Evolutionary conservation across 2,888 invertebrate genomes (phyloP).

Genomic region (Hyppa rectilinea): DNA sequence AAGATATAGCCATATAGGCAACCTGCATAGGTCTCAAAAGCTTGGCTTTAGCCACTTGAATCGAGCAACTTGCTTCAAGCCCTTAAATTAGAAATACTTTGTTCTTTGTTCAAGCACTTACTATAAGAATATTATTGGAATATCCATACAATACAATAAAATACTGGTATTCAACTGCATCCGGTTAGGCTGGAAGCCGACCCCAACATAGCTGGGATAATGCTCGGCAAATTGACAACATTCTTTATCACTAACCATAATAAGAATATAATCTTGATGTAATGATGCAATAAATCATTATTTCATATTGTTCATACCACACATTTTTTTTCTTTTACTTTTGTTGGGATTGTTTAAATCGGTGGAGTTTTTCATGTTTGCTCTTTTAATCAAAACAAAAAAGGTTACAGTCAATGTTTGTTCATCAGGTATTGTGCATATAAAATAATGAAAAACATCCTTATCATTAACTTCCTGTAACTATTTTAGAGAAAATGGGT

Average conservation of each 20-base stretch:
- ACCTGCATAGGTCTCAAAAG: too few species aligned
- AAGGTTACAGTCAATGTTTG: background rate
- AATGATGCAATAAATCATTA: conserved; percentile 19
- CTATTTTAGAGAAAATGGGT: background rate
- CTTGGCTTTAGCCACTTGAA: background rate
- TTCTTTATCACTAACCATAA: background rate
- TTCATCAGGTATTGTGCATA: background rate
- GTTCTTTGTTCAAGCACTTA: background rate
- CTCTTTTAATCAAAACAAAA: background rate
- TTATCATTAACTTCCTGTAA: background rate
- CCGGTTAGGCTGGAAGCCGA: too few species aligned
- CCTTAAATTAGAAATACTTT: background rate
- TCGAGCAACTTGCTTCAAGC: background rate
- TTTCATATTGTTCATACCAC: conserved; percentile 7
- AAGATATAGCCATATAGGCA: too few species aligned
- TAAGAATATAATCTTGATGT: conserved; percentile 6
- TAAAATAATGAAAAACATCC: background rate
- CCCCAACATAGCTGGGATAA: too few species aligned
- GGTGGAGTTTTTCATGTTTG: background rate
- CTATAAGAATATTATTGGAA: background rate
- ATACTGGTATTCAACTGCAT: too few species aligned
- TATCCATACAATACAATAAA: background rate
- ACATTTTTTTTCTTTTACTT: background rate
- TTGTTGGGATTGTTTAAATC: background rate
- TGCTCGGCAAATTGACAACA: too few species aligned